Conservation (phyloP, 2,113 vertebrate genomes). For the Pangasianodon gigas region DNA sequence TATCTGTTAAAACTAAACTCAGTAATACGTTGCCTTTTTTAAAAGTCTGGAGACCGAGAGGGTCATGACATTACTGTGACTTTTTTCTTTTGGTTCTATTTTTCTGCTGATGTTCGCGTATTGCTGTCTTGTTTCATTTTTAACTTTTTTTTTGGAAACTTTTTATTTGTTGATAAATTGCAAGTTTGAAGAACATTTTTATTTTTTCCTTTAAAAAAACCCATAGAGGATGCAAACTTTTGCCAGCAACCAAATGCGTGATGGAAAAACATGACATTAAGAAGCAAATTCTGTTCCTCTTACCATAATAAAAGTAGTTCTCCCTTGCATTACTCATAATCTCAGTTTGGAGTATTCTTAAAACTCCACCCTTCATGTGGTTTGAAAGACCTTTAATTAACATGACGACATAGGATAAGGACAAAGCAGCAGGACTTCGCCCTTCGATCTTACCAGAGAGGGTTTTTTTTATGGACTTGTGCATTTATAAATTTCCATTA, state of each 20-base stretch:
- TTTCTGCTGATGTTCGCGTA: not conserved
- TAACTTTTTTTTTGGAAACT: not conserved
- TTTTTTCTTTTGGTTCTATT: not conserved
- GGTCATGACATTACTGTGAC: not conserved
- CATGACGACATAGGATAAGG: conserved; percentile 33
- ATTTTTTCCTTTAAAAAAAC: not conserved
- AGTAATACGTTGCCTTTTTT: not conserved
- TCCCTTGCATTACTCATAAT: conserved; percentile 51
- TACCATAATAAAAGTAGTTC: conserved; percentile 46
- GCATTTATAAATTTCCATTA: conserved; percentile 40
- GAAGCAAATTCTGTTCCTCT: conserved; percentile 27
- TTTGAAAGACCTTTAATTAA: conserved; percentile 53
- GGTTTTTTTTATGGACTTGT: conserved; percentile 4
- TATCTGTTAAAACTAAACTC: not conserved
- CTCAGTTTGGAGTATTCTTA: conserved; percentile 39
- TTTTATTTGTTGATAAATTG: conserved; percentile 10
- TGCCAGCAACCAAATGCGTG: conserved; percentile 21
- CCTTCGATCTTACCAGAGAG: conserved; percentile 20
- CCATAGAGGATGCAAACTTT: not conserved
- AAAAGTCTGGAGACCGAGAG: not conserved
- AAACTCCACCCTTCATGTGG: conserved; percentile 51
- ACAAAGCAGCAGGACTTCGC: conserved; percentile 31
- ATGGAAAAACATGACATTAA: conserved; percentile 32
- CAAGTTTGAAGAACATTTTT: not conserved
- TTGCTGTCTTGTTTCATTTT: not conserved